Evolutionary conservation across 2,888 invertebrate species (phyloP).

Genomic region (Maniola hyperantus): DNA sequence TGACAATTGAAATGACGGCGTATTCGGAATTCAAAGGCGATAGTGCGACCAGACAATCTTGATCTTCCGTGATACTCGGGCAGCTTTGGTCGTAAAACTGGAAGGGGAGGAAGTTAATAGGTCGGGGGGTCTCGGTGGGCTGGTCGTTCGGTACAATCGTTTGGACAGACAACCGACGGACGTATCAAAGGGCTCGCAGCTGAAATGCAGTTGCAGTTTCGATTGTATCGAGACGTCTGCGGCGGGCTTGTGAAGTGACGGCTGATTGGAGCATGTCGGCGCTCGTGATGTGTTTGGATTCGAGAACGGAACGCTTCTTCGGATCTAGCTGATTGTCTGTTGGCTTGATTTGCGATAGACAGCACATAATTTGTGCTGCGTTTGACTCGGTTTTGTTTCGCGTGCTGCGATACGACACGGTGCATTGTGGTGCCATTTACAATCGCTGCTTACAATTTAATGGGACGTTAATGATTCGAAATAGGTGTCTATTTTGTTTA

Average conservation of each 20-base stretch:
- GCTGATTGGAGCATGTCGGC: constrained; percentile 78
- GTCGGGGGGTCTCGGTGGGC: constrained; percentile 51
- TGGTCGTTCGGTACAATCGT: constrained; percentile 71
- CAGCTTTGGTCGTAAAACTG: constrained; percentile 43
- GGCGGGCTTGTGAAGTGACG: constrained; percentile 70
- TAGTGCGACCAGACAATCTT: constrained; percentile 49
- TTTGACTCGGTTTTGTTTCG: constrained; percentile 29
- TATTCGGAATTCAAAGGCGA: constrained; percentile 65
- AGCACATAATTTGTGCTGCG: constrained; percentile 26
- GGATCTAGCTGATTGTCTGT: constrained; percentile 41
- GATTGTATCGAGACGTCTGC: constrained; percentile 79
- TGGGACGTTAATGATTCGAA: background rate
- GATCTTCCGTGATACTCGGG: constrained; percentile 51
- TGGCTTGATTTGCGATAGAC: constrained; percentile 35
- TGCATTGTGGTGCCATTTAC: constrained; percentile 13
- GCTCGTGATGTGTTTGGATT: constrained; percentile 66
- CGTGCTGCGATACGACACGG: background rate
- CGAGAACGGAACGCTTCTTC: constrained; percentile 48
- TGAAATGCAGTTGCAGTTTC: constrained; percentile 79
- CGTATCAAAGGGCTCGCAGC: constrained; percentile 78
- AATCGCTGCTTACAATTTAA: constrained; percentile 1
- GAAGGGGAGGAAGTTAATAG: constrained; percentile 43
- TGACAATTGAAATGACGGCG: constrained; percentile 79
- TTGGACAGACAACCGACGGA: constrained; percentile 80
- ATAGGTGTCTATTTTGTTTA: background rate